These are phyloP conservation scores for Stegodyphus mimosarum DNA, from an alignment of 1,140 invertebrate genomes.

Conservation along the genomic window DNA sequence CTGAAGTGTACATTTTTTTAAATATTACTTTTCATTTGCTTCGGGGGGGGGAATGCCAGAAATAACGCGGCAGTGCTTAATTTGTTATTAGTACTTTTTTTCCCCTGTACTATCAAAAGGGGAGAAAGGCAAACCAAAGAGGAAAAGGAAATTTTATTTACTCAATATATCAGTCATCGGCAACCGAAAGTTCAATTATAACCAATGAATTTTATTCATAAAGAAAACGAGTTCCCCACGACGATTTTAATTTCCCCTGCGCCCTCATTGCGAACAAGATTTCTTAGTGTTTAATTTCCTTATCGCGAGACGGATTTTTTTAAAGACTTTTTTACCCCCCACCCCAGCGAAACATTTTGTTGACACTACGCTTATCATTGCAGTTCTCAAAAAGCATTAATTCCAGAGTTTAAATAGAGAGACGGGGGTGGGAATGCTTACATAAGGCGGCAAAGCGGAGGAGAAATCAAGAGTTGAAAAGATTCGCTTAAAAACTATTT, in stretches of 20 bases:
- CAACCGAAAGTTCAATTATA: slow-evolving; percentile 52
- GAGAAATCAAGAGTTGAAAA: not conserved
- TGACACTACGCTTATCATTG: slow-evolving; percentile 13
- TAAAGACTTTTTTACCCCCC: slow-evolving; percentile 12
- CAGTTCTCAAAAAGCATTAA: slow-evolving; percentile 40
- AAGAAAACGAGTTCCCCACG: slow-evolving; percentile 12
- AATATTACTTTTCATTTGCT: too few relatives aligned
- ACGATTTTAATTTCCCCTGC: slow-evolving; percentile 43
- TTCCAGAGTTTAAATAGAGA: not conserved
- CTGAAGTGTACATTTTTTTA: too few relatives aligned
- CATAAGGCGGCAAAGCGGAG: not conserved
- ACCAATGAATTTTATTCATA: not conserved
- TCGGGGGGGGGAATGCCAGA: too few relatives aligned
- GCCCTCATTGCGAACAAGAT: slow-evolving; percentile 12
- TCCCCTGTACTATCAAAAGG: too few relatives aligned
- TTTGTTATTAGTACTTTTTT: too few relatives aligned
- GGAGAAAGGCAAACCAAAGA: not conserved
- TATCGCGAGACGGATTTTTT: slow-evolving; percentile 21
- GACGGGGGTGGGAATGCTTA: too few relatives aligned
- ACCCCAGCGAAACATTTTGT: not conserved
- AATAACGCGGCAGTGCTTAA: too few relatives aligned
- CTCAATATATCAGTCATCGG: slow-evolving; percentile 43
- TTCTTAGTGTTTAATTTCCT: slow-evolving; percentile 50
- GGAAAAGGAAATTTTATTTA: slow-evolving; percentile 33
- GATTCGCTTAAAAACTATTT: too few relatives aligned